Conservation (phyloP, 2,888 invertebrate species). For the Junonia oenone region DNA sequence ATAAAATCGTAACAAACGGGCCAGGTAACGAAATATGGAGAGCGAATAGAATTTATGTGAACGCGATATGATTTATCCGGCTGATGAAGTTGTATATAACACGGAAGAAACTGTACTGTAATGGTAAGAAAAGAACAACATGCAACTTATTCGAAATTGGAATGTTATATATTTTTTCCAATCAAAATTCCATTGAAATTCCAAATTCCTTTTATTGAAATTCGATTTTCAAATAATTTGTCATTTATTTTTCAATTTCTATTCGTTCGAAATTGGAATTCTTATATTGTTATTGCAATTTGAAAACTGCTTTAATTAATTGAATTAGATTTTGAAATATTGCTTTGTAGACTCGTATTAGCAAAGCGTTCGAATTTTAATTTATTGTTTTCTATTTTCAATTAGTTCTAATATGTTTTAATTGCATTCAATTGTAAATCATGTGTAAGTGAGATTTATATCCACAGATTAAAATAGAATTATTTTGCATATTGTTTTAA, state of each 20-base stretch:
- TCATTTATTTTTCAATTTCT: neutral
- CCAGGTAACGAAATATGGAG: constrained; percentile 78
- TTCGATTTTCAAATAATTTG: neutral
- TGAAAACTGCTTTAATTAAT: no score
- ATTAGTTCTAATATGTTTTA: no score
- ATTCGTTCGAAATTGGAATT: no score
- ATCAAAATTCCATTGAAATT: neutral
- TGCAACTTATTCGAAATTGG: neutral
- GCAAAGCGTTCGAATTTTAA: no score
- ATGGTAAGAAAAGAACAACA: neutral
- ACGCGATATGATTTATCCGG: constrained; percentile 64
- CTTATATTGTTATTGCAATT: no score
- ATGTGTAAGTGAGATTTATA: neutral
- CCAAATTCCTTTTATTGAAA: no score
- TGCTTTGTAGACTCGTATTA: no score
- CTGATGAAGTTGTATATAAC: constrained; percentile 17
- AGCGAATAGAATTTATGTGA: constrained; percentile 70
- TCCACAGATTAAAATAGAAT: neutral
- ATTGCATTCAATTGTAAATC: no score
- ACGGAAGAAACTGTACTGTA: neutral
- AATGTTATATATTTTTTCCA: neutral
- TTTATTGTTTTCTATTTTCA: no score
- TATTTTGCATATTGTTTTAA: neutral
- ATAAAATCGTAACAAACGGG: constrained; percentile 78
- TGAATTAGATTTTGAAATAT: no score